Conservation (phyloP, 2,113 vertebrate genomes). For the Nycticorax nycticorax region DNA sequence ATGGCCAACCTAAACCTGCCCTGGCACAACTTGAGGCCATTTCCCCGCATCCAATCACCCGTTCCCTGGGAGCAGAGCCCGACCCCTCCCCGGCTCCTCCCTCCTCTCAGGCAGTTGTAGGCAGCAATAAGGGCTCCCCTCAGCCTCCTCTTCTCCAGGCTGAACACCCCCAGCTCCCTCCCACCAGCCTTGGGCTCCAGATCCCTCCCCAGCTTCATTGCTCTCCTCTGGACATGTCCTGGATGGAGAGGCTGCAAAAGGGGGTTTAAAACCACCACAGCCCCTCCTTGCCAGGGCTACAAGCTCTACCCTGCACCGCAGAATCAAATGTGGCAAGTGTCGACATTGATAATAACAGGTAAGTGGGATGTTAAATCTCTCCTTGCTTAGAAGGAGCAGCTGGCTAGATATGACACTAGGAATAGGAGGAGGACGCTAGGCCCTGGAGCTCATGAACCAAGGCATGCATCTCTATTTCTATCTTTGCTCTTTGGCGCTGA, state of each 20-base stretch:
- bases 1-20: too few relatives aligned
- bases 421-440: background rate
- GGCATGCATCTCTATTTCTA: background rate
- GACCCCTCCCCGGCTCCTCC: too few relatives aligned
- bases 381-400: background rate
- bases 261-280: background rate
- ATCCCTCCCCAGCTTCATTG: too few relatives aligned
- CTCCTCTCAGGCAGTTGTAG: too few relatives aligned
- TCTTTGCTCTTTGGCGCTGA: background rate
- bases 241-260: background rate
- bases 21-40: too few relatives aligned
- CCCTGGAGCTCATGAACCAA: background rate
- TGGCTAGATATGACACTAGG: background rate
- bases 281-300: background rate
- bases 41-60: too few relatives aligned
- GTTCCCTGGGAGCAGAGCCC: too few relatives aligned
- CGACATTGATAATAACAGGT: background rate
- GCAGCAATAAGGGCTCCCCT: too few relatives aligned
- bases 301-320: background rate
- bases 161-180: too few relatives aligned
- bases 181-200: too few relatives aligned
- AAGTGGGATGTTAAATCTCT: background rate
- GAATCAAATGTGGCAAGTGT: background rate
- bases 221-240: too few relatives aligned
- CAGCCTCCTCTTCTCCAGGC: too few relatives aligned